These are phyloP conservation scores for Rhyacophila evoluta DNA, from an alignment of 2,888 invertebrate species.

Conservation along the genomic window DNA sequence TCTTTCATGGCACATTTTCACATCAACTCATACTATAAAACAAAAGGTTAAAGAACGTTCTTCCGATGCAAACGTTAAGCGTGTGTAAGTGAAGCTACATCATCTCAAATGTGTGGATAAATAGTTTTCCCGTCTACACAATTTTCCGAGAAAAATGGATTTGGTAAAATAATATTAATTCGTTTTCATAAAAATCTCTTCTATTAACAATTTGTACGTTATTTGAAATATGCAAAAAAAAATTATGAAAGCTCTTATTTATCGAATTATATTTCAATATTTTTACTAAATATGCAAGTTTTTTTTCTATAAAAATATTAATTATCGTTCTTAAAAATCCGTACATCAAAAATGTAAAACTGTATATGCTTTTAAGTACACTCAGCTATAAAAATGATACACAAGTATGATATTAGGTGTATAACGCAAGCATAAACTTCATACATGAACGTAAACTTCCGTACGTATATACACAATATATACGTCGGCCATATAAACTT, in stretches of 20 bases:
- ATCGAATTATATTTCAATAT: too few species aligned
- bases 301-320: too few species aligned
- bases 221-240: too few species aligned
- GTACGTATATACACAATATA: conserved; percentile 20
- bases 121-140: too few species aligned
- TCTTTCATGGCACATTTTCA: not conserved
- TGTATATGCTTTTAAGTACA: not conserved
- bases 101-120: not conserved
- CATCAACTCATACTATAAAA: not conserved
- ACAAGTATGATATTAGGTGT: conserved; percentile 27
- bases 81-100: not conserved
- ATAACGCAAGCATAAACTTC: conserved; percentile 27
- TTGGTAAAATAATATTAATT: too few species aligned
- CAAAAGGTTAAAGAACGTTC: not conserved
- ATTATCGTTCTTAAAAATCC: not conserved
- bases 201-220: too few species aligned
- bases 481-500: conserved; percentile 38
- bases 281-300: too few species aligned
- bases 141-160: too few species aligned
- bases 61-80: not conserved
- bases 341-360: not conserved
- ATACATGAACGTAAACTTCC: conserved; percentile 26
- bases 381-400: conserved; percentile 25
- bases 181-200: too few species aligned
- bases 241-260: too few species aligned